Evolutionary conservation across 2,113 vertebrate genomes (phyloP).

Genomic region (Pogona vitticeps): DNA sequence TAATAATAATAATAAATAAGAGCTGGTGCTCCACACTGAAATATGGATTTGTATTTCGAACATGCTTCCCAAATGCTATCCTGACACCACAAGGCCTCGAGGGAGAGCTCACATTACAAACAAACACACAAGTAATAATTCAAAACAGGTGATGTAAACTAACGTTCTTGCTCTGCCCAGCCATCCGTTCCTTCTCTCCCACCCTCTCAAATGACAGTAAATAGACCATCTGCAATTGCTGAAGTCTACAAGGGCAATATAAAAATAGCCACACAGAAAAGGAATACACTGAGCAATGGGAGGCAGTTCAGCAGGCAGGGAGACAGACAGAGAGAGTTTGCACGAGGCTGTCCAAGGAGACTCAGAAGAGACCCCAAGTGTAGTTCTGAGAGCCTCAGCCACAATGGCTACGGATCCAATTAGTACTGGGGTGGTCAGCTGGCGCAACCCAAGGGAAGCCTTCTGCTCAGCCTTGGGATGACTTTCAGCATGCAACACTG

Average conservation of each 20-base stretch:
- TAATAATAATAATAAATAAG: too few species aligned
- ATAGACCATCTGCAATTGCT: neutral
- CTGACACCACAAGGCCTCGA: neutral
- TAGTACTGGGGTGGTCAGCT: neutral
- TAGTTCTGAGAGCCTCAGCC: neutral
- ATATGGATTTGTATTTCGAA: too few species aligned
- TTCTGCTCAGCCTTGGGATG: neutral
- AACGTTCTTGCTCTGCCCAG: neutral
- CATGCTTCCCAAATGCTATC: neutral
- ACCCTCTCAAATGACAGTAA: neutral
- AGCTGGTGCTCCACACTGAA: neutral
- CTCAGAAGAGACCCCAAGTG: neutral
- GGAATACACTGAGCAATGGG: constrained; percentile 1
- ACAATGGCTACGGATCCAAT: neutral
- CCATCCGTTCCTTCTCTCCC: neutral
- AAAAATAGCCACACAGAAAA: constrained; percentile 30
- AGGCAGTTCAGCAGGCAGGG: neutral
- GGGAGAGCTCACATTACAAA: neutral
- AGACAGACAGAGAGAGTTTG: neutral
- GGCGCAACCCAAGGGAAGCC: neutral
- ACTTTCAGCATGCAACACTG: neutral
- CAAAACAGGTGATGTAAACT: neutral
- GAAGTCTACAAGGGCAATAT: constrained; percentile 1
- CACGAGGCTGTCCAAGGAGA: neutral
- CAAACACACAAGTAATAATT: neutral